Base-by-base conservation (phyloP, 2,113 vertebrate genomes). In the Vidua macroura region DNA sequence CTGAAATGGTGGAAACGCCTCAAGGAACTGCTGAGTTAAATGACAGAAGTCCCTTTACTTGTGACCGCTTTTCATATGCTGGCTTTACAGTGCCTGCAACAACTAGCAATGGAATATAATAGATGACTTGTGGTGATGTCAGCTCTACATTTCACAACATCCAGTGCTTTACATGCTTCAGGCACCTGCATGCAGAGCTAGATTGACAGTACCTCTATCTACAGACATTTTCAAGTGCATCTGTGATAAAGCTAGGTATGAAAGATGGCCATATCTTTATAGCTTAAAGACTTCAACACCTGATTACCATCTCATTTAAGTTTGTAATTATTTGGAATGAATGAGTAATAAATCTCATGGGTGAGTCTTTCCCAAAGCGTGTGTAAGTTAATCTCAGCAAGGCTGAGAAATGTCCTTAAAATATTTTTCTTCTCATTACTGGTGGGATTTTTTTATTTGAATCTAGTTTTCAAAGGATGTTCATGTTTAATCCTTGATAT, bases 321-420 rank as follows among this genome's bases (percentile, higher is more conserved):
- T 72, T 92, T 89, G 58, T 68, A 87, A 91, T 72, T 82, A 25
- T 93, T 96, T 79, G 49, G 73, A 95, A 88, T 85, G 75, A 75
- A 33, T 88, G 92, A 92, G 80, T 93, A 89, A 73, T 73, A 81
- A 63, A 81, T 51, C 51, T 78, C n/a, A 51, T 58, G 72, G 62
- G 56, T 30, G 77, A 95, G 84, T 94, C 74, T 83, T 94, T 86
- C 68, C 76, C 59, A 93, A 83, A 88, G 85, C 5, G 25, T 83
- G 60, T 60, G 46, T 94, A 87, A 96, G 70, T 74, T 82, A 31
- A 60, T 91, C 37, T 89, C 80, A 81, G 5, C 39, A 59, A 69
- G 27, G 58, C 81, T 90, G 66, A 94, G 89, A 60, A 93, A 59
- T 53, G 44, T 51, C 69, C 19, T 44, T 89, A 74, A 77, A 90